Evolutionary conservation across 2,113 vertebrate species (phyloP).

Genomic region (Cacatua alba): DNA sequence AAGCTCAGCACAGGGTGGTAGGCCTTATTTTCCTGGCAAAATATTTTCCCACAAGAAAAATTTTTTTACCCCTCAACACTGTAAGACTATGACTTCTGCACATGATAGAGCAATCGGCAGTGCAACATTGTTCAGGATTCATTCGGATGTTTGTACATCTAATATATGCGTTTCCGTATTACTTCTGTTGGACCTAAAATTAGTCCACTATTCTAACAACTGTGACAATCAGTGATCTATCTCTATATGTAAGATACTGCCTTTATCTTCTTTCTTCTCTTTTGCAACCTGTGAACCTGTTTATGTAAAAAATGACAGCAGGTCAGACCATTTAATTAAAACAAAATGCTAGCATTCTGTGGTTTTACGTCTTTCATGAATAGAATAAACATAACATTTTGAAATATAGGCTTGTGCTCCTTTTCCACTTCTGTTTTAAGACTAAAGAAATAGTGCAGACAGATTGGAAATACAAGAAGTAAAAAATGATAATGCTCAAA

Average conservation of each 20-base stretch:
- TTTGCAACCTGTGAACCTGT: neutral
- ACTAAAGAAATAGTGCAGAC: neutral
- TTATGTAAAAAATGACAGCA: neutral
- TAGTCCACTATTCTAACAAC: neutral
- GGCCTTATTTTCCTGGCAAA: neutral
- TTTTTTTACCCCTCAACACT: fast-evolving
- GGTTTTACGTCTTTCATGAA: neutral
- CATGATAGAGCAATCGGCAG: neutral
- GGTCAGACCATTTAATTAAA: neutral
- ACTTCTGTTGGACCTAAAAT: neutral
- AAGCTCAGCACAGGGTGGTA: neutral
- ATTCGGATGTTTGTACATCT: neutral
- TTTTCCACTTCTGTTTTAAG: neutral
- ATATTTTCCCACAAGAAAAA: neutral
- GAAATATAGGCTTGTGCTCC: neutral
- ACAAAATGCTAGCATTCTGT: neutral
- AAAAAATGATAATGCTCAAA: neutral
- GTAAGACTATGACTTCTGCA: neutral
- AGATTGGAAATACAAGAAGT: neutral
- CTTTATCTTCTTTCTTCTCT: neutral
- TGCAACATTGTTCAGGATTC: neutral
- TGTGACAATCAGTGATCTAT: neutral
- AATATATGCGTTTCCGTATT: fast-evolving
- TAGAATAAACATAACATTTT: neutral
- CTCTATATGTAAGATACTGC: neutral